Evolutionary conservation across 2,888 invertebrate genomes (phyloP).

Genomic region (Drosophila quinaria): DNA sequence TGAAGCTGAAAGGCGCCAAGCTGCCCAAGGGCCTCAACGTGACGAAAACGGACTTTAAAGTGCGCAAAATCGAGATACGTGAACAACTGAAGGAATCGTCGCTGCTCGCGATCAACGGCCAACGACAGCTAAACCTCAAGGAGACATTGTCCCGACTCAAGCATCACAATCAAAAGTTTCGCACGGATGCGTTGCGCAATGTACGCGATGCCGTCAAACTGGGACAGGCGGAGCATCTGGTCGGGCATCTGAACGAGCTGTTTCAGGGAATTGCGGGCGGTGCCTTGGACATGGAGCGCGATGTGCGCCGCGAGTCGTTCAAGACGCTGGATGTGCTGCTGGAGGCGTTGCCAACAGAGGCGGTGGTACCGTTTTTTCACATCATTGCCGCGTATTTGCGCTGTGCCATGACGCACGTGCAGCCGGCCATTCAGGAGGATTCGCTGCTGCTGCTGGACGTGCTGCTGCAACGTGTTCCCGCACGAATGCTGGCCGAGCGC

Average conservation of each 20-base stretch:
- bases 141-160: slow-evolving; percentile 86
- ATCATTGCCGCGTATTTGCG: slow-evolving; percentile 92
- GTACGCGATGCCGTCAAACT: slow-evolving; percentile 85
- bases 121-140: slow-evolving; percentile 75
- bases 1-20: slow-evolving; percentile 93
- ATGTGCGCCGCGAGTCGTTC: slow-evolving; percentile 86
- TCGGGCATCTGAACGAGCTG: slow-evolving; percentile 86
- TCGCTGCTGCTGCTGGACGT: slow-evolving; percentile 92
- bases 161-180: slow-evolving; percentile 86
- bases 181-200: slow-evolving; percentile 80
- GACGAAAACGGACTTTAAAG: slow-evolving; percentile 95
- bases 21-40: slow-evolving; percentile 95
- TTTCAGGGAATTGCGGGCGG: slow-evolving; percentile 90
- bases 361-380: slow-evolving; percentile 89
- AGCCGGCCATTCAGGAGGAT: slow-evolving; percentile 92
- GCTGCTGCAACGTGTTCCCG: slow-evolving; percentile 89
- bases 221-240: slow-evolving; percentile 87
- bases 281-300: slow-evolving; percentile 90
- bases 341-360: slow-evolving; percentile 58
- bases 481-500: slow-evolving; percentile 88
- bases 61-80: slow-evolving; percentile 93
- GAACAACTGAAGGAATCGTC: slow-evolving; percentile 87
- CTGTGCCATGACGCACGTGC: slow-evolving; percentile 96
- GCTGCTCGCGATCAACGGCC: slow-evolving; percentile 21
- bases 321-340: slow-evolving; percentile 86